Conservation (phyloP, 2,888 invertebrate genomes). For the Ectobius pallidus region DNA sequence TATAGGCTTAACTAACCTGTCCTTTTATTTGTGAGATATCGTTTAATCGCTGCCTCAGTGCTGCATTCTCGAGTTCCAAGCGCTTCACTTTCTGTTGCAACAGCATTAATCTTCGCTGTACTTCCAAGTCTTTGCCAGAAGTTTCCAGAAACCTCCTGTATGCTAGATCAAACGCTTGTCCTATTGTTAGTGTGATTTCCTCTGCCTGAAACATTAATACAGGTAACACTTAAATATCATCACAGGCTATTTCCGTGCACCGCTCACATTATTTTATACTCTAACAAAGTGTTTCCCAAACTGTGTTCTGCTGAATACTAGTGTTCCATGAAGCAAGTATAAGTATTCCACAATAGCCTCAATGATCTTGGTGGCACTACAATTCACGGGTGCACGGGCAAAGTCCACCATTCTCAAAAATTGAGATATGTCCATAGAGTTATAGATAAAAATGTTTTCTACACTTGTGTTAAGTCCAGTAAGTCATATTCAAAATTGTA, state of each 20-base stretch:
- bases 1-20: constrained; percentile 56
- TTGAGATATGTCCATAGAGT: too few relatives aligned
- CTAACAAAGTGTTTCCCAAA: too few relatives aligned
- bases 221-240: not conserved
- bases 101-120: constrained; percentile 75
- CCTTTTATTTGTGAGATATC: constrained; percentile 65
- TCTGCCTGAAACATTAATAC: constrained; percentile 68
- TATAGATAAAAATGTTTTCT: too few relatives aligned
- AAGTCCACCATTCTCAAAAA: too few relatives aligned
- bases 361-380: too few relatives aligned
- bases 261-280: too few relatives aligned
- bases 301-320: too few relatives aligned
- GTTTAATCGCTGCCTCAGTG: constrained; percentile 80
- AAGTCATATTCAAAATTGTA: too few relatives aligned
- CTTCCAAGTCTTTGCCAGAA: constrained; percentile 86
- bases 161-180: constrained; percentile 97
- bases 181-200: constrained; percentile 96
- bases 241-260: not conserved
- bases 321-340: too few relatives aligned
- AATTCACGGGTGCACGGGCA: too few relatives aligned
- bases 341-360: too few relatives aligned
- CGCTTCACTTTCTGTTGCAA: constrained; percentile 87
- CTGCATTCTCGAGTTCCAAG: constrained; percentile 83
- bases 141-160: constrained; percentile 92
- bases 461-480: too few relatives aligned